Percentiles rank a stretch among this genome's conserved stretches.
Conservation (phyloP, 2,113 vertebrate species). For the Sporophila hypoxantha region DNA sequence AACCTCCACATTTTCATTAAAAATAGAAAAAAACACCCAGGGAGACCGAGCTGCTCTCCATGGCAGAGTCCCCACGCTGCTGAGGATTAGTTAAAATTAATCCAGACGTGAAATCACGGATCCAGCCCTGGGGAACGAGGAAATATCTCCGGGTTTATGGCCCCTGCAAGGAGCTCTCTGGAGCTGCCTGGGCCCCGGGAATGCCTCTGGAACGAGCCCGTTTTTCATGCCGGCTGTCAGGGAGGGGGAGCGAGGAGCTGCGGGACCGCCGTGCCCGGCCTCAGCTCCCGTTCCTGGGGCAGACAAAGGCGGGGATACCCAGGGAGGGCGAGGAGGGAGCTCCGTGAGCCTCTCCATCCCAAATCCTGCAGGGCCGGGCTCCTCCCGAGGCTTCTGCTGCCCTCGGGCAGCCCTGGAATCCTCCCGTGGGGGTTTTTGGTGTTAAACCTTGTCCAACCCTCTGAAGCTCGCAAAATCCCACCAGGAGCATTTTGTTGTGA, state of each 20-base stretch:
- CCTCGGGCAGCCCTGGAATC: neutral
- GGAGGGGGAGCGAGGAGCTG: neutral
- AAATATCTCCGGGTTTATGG: neutral
- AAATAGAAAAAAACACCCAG: accelerated
- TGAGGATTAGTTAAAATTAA: neutral
- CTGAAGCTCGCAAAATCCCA: neutral
- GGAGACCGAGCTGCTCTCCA: neutral
- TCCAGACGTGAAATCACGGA: neutral
- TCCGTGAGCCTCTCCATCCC: neutral
- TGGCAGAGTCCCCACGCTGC: accelerated
- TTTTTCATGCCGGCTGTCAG: neutral
- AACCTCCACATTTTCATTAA: neutral
- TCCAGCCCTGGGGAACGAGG: neutral
- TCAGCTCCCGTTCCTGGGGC: accelerated
- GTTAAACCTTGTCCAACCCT: neutral
- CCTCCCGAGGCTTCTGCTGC: neutral
- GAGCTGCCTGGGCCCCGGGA: neutral
- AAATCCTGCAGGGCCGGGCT: neutral
- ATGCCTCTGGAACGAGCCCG: neutral
- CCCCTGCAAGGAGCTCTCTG: neutral
- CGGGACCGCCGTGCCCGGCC: neutral
- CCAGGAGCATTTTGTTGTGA: neutral
- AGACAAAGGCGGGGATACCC: neutral
- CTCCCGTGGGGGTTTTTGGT: neutral
- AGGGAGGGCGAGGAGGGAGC: neutral